Conservation (phyloP, 2,888 invertebrate species). For the Zygaena filipendulae region DNA sequence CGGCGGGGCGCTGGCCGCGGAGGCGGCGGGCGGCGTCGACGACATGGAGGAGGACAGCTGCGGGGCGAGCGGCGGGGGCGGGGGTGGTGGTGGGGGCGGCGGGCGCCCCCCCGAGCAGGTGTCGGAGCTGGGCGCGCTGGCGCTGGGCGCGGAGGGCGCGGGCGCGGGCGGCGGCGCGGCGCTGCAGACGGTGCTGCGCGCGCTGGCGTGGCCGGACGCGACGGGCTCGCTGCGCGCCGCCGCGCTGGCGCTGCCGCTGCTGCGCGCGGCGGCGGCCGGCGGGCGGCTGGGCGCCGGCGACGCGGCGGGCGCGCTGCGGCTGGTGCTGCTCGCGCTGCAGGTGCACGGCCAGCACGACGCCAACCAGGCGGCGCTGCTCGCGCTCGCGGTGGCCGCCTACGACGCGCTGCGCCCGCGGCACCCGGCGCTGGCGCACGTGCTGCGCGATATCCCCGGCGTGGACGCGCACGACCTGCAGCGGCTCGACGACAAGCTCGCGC, state of each 20-base stretch:
- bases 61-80: conserved; percentile 72
- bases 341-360: conserved; percentile 92
- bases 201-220: conserved; percentile 85
- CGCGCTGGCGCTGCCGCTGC: conserved; percentile 75
- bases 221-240: conserved; percentile 84
- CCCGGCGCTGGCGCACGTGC: conserved; percentile 73
- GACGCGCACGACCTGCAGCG: conserved; percentile 84
- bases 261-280: conserved; percentile 70
- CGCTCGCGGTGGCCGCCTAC: conserved; percentile 73
- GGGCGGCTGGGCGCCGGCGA: conserved; percentile 55
- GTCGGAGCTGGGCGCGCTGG: conserved; percentile 82
- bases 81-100: conserved; percentile 66
- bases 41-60: conserved; percentile 75
- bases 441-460: conserved; percentile 86
- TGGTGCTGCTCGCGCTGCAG: conserved; percentile 82
- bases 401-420: conserved; percentile 83
- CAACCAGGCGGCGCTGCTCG: conserved; percentile 83
- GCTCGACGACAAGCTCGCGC: conserved; percentile 85
- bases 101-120: conserved; percentile 74
- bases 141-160: too few species aligned
- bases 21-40: conserved; percentile 70
- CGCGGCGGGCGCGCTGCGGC: conserved; percentile 75
- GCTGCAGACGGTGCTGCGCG: conserved; percentile 49
- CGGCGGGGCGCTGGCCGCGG: conserved; percentile 70
- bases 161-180: conserved; percentile 38